Percentiles rank a stretch among this genome's conserved stretches.
These are phyloP conservation scores for Ornithorhynchus anatinus DNA, from an alignment of 2,113 vertebrate species.

Conservation along the genomic window DNA sequence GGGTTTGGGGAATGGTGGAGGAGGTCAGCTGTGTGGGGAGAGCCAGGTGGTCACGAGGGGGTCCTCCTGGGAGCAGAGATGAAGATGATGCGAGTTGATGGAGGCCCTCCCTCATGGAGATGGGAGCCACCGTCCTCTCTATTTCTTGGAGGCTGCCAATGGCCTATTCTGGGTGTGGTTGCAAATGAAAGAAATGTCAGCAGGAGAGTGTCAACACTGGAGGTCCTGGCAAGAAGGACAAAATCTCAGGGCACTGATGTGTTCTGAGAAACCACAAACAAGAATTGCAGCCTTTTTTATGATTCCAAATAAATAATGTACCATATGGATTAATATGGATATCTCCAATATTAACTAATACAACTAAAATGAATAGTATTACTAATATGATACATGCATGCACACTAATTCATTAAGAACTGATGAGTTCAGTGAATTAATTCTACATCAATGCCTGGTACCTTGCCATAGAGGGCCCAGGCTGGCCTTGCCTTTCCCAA, in stretches of 20 bases:
- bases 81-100: neutral
- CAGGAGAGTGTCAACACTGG: constrained; percentile 16
- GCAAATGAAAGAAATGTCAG: constrained; percentile 24
- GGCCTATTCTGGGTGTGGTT: neutral
- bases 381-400: constrained; percentile 21
- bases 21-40: too few species aligned
- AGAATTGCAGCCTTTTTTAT: constrained; percentile 36
- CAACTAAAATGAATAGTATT: constrained; percentile 29
- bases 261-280: neutral
- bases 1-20: too few species aligned
- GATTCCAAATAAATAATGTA: constrained; percentile 34
- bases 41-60: too few species aligned
- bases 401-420: neutral
- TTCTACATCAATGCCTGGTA: neutral
- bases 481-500: neutral
- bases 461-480: neutral
- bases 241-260: constrained; percentile 2
- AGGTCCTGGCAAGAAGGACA: constrained; percentile 26
- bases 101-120: neutral
- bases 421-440: constrained; percentile 16
- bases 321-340: constrained; percentile 45
- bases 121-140: neutral
- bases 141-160: neutral
- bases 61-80: neutral
- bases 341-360: constrained; percentile 40